A percentile compares a stretch with the other conserved stretches of the same genome.
Evolutionary conservation across 2,797 vertebrate genomes (phyloP).

Genomic region (Saxicola maurus): DNA sequence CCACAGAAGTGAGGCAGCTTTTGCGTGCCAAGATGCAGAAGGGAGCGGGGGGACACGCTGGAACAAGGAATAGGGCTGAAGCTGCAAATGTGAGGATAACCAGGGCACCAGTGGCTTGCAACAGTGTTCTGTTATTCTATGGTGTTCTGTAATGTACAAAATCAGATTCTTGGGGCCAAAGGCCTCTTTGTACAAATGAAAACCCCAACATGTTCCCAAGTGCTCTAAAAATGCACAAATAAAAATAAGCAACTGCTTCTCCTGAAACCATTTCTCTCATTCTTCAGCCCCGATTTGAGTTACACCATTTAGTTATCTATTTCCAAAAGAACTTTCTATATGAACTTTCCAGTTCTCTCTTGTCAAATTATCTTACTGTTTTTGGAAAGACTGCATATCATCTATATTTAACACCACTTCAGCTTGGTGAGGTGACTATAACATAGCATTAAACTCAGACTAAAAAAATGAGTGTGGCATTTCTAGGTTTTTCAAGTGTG

Average conservation of each 20-base stretch:
- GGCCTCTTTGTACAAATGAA: fast-evolving
- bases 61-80: not conserved
- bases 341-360: constrained; percentile 36
- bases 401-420: constrained; percentile 57
- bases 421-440: constrained; percentile 47
- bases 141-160: not conserved
- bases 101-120: not conserved
- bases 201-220: not conserved
- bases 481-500: constrained; percentile 47
- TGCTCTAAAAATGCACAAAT: not conserved
- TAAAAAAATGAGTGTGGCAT: constrained; percentile 46
- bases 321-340: constrained; percentile 6
- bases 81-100: not conserved
- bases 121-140: not conserved
- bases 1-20: constrained; percentile 31
- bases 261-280: not conserved
- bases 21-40: constrained; percentile 13
- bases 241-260: not conserved
- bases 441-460: constrained; percentile 44
- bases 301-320: not conserved
- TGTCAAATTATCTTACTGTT: constrained; percentile 42
- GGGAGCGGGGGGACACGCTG: not conserved
- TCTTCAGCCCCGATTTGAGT: not conserved
- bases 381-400: constrained; percentile 39
- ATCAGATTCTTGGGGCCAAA: not conserved